These are phyloP conservation scores for Microplitis deprimator DNA, from an alignment of 2,888 invertebrate species.

Conservation along the genomic window DNA sequence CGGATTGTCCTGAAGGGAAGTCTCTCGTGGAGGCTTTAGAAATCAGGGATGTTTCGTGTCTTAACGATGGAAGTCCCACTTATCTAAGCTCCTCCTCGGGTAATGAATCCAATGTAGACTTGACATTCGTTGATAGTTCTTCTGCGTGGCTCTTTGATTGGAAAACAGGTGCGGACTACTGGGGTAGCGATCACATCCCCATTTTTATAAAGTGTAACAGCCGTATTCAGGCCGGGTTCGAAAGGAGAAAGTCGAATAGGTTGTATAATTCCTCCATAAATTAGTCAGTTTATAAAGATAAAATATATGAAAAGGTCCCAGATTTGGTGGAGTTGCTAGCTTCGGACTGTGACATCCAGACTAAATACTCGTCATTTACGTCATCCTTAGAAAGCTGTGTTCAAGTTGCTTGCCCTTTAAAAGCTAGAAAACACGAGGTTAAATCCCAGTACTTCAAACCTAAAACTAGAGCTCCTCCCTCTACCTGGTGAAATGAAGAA, in stretches of 20 bases:
- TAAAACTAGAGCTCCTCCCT: neutral
- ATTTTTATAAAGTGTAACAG: neutral
- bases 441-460: neutral
- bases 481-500: neutral
- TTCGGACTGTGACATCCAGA: too few species aligned
- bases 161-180: neutral
- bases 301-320: too few species aligned
- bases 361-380: too few species aligned
- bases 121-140: neutral
- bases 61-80: neutral
- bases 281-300: neutral
- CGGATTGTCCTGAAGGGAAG: neutral
- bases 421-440: neutral
- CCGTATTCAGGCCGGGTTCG: too few species aligned
- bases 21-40: neutral
- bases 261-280: neutral
- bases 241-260: neutral
- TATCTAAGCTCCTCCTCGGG: too few species aligned
- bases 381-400: too few species aligned
- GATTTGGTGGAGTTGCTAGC: too few species aligned
- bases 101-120: neutral
- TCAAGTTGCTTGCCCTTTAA: too few species aligned
- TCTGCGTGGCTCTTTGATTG: neutral
- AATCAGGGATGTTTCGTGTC: neutral
- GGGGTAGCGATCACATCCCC: slow-evolving; percentile 2